Evolutionary conservation across 2,888 invertebrate species (phyloP), one percentile per base, ranked within the genome.

Genomic region (Hecatera dysodea): DNA sequence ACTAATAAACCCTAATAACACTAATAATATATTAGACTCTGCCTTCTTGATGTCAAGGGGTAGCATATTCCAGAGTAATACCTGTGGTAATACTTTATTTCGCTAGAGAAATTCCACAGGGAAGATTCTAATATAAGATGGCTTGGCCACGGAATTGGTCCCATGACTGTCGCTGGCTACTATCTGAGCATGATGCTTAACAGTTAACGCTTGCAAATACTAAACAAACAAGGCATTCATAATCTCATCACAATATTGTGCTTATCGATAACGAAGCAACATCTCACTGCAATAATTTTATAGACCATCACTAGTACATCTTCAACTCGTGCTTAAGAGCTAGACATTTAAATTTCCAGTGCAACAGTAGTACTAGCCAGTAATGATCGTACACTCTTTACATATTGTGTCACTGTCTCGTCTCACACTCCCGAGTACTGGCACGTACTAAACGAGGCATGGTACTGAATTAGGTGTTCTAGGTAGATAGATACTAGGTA

Each of bases 331-430:
- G 17, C 19, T 15, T n/a, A 36, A 29, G 7, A 73, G 46, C 62
- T 17, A 57, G 19, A 27, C 29, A 50, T 61, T 60, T 46, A 59
- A 39, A 60, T 19, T 56, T 17, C 42, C 9, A 62, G 44, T 42
- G 59, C 56, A 61, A 80, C 80, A 57, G 75, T 76, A 80, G 75
- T 63, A 46, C 46, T 27, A 48, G 50, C 17, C 27, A 52, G 55
- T 60, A 60, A 79, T 80, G 80, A 80, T 57, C 39, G 29, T 12
- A 65, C 46, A 60, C 63, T 52, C 36, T 80, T 73, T 46, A 57
- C 64, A 53, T 76, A 57, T 80, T 80, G 57, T 80, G 80, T 76
- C 75, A 76, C 66, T 55, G 42, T 22, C 61, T 74, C 29, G 59
- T 59, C 74, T 60, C 33, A 55, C 36, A 33, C 29, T 55, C 6